phyloP scores from a whole-genome alignment of 2,888 invertebrate species.

The Penaeus monodon region DNA sequence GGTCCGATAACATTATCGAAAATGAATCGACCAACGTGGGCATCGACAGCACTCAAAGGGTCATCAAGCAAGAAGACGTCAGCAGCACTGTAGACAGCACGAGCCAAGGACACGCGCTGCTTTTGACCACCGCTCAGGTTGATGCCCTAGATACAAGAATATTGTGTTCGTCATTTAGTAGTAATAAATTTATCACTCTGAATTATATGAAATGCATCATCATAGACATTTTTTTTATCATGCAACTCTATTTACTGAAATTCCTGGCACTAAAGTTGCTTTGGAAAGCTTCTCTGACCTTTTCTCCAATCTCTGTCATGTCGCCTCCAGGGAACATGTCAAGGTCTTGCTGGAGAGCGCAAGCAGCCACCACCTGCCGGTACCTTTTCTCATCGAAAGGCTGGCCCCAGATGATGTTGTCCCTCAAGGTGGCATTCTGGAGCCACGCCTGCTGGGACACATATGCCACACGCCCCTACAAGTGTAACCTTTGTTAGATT shows the following conservation, averaged over 20 bases:
- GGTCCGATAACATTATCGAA: conserved; percentile 72
- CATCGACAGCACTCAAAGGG: conserved; percentile 73
- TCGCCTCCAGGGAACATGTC: conserved; percentile 73
- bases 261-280: neutral
- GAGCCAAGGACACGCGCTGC: conserved; percentile 69
- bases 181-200: no score
- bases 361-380: conserved; percentile 69
- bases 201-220: no score
- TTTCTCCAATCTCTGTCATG: conserved; percentile 75
- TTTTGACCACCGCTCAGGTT: conserved; percentile 71
- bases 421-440: conserved; percentile 72
- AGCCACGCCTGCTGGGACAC: conserved; percentile 75
- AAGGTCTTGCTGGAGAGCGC: conserved; percentile 72
- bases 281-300: conserved; percentile 68
- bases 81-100: conserved; percentile 68
- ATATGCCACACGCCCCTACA: conserved; percentile 70
- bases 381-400: conserved; percentile 68
- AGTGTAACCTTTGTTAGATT: neutral
- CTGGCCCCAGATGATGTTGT: conserved; percentile 73
- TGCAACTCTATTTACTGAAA: no score
- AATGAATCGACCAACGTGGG: conserved; percentile 74
- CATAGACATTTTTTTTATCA: no score
- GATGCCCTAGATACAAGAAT: conserved; percentile 75
- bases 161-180: no score
- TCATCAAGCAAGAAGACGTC: conserved; percentile 73